These are phyloP conservation scores for Idaea straminata DNA, from an alignment of 2,888 invertebrate genomes.

Conservation along the genomic window DNA sequence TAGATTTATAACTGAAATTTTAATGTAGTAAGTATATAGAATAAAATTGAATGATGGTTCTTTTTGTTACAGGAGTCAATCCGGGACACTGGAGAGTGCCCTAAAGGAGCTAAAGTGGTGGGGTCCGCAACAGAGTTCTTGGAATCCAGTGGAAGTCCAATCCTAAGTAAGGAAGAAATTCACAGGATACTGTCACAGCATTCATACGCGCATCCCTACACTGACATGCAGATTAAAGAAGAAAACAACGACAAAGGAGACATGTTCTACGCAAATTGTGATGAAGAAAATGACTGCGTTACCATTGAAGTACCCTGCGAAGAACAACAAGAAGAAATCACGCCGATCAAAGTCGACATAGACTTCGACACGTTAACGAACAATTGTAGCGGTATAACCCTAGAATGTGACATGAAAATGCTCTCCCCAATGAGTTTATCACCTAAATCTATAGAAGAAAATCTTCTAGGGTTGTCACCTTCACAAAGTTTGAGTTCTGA, in stretches of 20 bases:
- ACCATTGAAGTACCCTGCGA: conserved; percentile 86
- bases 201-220: conserved; percentile 76
- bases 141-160: conserved; percentile 87
- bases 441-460: conserved; percentile 58
- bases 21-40: neutral
- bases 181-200: conserved; percentile 74
- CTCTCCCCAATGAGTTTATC: conserved; percentile 69
- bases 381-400: conserved; percentile 46
- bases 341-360: conserved; percentile 49
- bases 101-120: conserved; percentile 87
- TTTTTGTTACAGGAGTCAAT: conserved; percentile 54
- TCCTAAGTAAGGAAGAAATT: conserved; percentile 73
- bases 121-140: conserved; percentile 91
- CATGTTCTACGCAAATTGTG: conserved; percentile 85
- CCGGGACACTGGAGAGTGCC: conserved; percentile 61
- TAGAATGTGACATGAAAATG: conserved; percentile 69
- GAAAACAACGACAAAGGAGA: conserved; percentile 76
- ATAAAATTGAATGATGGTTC: neutral
- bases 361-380: conserved; percentile 52
- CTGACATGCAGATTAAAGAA: conserved; percentile 49
- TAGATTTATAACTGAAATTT: neutral
- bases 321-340: conserved; percentile 65
- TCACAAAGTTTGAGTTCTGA: conserved; percentile 68
- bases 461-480: conserved; percentile 62
- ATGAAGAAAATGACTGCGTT: conserved; percentile 86